These are phyloP conservation scores for Hemiscyllium ocellatum DNA, from an alignment of 2,113 vertebrate genomes.

Conservation along the genomic window DNA sequence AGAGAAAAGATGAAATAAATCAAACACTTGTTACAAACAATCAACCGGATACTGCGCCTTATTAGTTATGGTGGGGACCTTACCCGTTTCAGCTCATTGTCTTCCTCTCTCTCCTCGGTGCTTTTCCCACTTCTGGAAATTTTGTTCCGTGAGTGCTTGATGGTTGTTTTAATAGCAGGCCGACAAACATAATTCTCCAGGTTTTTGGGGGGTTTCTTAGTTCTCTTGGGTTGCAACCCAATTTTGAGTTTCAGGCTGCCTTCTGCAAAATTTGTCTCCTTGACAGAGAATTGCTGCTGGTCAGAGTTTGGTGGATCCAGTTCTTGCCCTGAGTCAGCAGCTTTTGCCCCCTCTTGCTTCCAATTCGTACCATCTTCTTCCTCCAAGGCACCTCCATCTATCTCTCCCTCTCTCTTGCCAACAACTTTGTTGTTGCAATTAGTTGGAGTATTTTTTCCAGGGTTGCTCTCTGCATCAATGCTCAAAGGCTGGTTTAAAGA, in stretches of 20 bases:
- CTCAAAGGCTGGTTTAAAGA: constrained; percentile 7
- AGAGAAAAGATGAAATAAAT: not conserved
- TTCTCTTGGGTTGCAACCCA: constrained; percentile 83
- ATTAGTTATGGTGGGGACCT: constrained; percentile 42
- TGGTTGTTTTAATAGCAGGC: constrained; percentile 86
- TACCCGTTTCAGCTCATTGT: constrained; percentile 59
- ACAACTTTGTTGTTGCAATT: constrained; percentile 42
- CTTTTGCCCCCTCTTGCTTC: constrained; percentile 45
- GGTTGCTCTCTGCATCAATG: constrained; percentile 61
- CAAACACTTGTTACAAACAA: not conserved
- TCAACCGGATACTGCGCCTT: not conserved
- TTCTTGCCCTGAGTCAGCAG: constrained; percentile 34
- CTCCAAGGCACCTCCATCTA: constrained; percentile 48
- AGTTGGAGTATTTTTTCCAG: constrained; percentile 55
- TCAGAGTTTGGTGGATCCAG: constrained; percentile 47
- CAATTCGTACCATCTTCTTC: constrained; percentile 55
- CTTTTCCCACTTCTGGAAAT: constrained; percentile 59
- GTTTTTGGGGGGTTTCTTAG: constrained; percentile 95
- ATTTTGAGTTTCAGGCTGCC: constrained; percentile 83
- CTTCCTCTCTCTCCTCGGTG: constrained; percentile 60
- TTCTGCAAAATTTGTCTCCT: constrained; percentile 77
- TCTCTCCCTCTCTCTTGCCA: constrained; percentile 53
- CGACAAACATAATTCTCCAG: constrained; percentile 95
- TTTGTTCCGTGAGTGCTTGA: constrained; percentile 58
- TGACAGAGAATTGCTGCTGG: constrained; percentile 76